Conservation (phyloP, 1,140 invertebrate species). For the Asbolus verrucosus region DNA sequence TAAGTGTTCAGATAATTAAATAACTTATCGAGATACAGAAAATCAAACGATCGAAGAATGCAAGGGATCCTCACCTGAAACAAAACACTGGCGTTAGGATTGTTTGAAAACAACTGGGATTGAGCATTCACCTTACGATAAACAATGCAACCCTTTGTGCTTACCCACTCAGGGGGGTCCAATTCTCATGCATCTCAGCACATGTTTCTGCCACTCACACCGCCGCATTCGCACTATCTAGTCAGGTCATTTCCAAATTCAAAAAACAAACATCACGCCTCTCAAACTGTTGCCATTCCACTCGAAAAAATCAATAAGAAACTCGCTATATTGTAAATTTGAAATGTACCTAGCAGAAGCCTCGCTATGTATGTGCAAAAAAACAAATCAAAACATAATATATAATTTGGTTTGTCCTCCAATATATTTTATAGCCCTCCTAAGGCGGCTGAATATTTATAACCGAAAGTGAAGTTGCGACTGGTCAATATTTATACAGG, state of each 20-base stretch:
- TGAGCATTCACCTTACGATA: slow-evolving; percentile 41
- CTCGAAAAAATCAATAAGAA: no score
- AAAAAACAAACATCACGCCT: slow-evolving; percentile 9
- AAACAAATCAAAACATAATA: slow-evolving; percentile 3
- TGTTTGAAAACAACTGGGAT: slow-evolving; percentile 43
- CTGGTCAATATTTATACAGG: slow-evolving; percentile 20
- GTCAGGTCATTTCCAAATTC: slow-evolving; percentile 24
- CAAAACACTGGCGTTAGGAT: slow-evolving; percentile 41
- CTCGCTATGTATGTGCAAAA: slow-evolving; percentile 7
- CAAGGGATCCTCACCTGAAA: slow-evolving; percentile 41
- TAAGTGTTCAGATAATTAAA: no score
- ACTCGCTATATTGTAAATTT: no score
- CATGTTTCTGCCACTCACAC: slow-evolving; percentile 35
- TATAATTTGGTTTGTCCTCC: slow-evolving; percentile 27
- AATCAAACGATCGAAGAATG: slow-evolving; percentile 6
- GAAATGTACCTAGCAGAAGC: no score
- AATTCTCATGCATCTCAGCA: slow-evolving; percentile 41
- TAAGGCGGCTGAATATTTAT: slow-evolving; percentile 8
- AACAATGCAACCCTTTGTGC: slow-evolving; percentile 41
- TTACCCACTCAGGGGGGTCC: slow-evolving; percentile 6
- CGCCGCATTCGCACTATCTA: slow-evolving; percentile 27
- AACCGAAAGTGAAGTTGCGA: slow-evolving; percentile 9
- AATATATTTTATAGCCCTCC: slow-evolving; percentile 22
- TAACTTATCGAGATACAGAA: slow-evolving; percentile 23
- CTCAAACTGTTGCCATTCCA: background rate